Conservation (phyloP, 2,113 vertebrate genomes). For the Centropus unirufus region DNA sequence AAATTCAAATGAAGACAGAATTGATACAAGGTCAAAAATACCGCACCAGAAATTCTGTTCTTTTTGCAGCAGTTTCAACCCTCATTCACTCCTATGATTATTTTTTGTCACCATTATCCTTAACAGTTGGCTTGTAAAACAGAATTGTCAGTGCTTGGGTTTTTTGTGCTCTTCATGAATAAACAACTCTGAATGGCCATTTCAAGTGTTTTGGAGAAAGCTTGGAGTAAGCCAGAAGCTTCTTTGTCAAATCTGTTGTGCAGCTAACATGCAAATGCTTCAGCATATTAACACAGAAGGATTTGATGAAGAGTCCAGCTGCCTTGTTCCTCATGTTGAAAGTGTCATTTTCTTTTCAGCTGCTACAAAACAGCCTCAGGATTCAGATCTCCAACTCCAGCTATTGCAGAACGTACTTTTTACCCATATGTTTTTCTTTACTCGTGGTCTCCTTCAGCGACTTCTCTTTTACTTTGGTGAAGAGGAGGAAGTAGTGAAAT, state of each 20-base stretch:
- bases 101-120: background rate
- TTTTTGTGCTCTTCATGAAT: conserved; percentile 5
- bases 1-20: background rate
- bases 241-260: background rate
- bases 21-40: background rate
- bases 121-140: background rate
- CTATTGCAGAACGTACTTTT: background rate
- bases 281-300: background rate
- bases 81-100: background rate
- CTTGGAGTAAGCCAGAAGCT: background rate
- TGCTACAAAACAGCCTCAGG: background rate
- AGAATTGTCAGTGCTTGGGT: background rate
- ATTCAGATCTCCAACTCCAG: background rate
- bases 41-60: background rate
- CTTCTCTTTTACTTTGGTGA: background rate
- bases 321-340: background rate
- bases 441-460: background rate
- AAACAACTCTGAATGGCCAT: conserved; percentile 6
- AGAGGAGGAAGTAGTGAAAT: conserved; percentile 1
- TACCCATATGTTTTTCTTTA: background rate
- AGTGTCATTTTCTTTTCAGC: background rate
- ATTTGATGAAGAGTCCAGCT: background rate
- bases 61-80: background rate
- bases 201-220: background rate
- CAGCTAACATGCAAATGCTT: background rate